These are phyloP conservation scores for Scaptomyza flava DNA, from an alignment of 2,888 invertebrate species.

Conservation along the genomic window DNA sequence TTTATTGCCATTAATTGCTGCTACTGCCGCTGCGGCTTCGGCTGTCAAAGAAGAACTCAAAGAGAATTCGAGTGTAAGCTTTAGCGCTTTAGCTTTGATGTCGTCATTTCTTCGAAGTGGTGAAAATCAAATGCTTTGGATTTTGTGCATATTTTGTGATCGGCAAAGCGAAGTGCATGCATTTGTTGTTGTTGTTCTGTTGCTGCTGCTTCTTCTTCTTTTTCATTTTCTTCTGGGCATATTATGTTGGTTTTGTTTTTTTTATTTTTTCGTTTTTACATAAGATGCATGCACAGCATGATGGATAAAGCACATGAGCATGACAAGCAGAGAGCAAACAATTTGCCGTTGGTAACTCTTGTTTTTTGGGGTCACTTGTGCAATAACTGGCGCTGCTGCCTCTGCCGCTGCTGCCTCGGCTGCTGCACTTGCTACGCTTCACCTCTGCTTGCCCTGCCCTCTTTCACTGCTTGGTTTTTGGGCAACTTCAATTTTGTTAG, in stretches of 20 bases:
- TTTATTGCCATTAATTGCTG: slow-evolving; percentile 57
- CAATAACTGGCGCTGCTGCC: slow-evolving; percentile 27
- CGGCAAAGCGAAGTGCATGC: slow-evolving; percentile 1
- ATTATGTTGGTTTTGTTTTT: not conserved
- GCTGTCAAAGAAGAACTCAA: slow-evolving; percentile 44
- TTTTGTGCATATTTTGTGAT: slow-evolving; percentile 15
- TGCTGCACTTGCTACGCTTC: slow-evolving; percentile 34
- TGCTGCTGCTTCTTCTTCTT: slow-evolving; percentile 8
- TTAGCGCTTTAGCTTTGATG: slow-evolving; percentile 35
- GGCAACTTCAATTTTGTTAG: slow-evolving; percentile 41
- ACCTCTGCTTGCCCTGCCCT: slow-evolving; percentile 8
- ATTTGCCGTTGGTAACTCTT: slow-evolving; percentile 39
- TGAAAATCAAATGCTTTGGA: slow-evolving; percentile 43
- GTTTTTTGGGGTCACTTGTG: slow-evolving; percentile 56
- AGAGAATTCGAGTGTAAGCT: slow-evolving; percentile 28
- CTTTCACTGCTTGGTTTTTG: slow-evolving; percentile 24
- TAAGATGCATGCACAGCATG: slow-evolving; percentile 20
- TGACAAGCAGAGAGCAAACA: slow-evolving; percentile 12
- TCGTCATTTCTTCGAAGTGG: slow-evolving; percentile 24
- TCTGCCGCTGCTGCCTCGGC: not conserved
- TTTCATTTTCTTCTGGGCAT: not conserved
- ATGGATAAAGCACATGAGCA: slow-evolving; percentile 45
- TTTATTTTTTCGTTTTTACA: slow-evolving; percentile 22
- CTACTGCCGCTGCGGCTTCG: not conserved
- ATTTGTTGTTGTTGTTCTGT: not conserved